Conservation (phyloP, 2,113 vertebrate genomes). For the Ciconia boyciana region DNA sequence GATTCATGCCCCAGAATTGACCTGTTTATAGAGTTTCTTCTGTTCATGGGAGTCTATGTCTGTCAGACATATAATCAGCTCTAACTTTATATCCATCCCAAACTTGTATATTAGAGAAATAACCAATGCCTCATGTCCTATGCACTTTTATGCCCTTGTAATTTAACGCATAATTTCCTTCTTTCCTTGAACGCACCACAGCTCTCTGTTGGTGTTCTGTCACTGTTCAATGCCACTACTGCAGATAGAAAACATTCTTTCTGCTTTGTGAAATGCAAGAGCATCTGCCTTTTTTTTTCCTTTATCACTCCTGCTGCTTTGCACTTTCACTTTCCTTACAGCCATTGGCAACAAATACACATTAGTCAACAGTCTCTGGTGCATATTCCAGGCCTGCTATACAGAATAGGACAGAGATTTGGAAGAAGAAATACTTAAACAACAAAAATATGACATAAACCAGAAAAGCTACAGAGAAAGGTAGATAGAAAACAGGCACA, state of each 20-base stretch:
- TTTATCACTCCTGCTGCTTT: not conserved
- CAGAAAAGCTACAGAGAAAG: not conserved
- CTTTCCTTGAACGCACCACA: not conserved
- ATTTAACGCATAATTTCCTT: slow-evolving; percentile 1
- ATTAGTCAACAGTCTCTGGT: not conserved
- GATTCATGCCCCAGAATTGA: not conserved
- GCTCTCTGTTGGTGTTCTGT: not conserved
- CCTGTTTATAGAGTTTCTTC: not conserved
- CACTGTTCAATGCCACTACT: not conserved
- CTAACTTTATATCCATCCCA: not conserved
- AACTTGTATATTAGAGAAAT: not conserved
- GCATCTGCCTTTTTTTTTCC: not conserved
- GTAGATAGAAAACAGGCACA: not conserved
- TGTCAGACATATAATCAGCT: slow-evolving; percentile 1
- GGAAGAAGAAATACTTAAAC: not conserved
- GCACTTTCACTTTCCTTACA: not conserved
- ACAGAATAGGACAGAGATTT: not conserved
- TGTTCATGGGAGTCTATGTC: not conserved
- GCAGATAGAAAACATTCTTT: not conserved
- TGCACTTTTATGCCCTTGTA: not conserved
- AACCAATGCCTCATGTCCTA: not conserved
- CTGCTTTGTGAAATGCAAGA: not conserved
- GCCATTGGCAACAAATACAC: not conserved
- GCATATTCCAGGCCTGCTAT: not conserved
- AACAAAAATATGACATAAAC: slow-evolving; percentile 5